These are phyloP conservation scores for Omphaloscelis lunosa DNA, from an alignment of 2,888 invertebrate species.

Conservation along the genomic window DNA sequence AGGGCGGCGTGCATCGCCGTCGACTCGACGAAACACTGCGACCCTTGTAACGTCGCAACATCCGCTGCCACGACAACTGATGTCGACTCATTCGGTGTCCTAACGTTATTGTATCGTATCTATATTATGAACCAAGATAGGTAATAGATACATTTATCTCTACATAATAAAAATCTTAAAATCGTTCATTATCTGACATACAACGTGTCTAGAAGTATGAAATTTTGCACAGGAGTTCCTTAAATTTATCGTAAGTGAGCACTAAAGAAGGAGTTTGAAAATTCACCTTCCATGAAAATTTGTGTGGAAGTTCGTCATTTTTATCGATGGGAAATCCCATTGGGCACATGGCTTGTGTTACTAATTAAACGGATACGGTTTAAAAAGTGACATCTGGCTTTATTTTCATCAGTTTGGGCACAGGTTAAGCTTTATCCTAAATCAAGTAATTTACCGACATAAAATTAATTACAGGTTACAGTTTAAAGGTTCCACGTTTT, in stretches of 20 bases:
- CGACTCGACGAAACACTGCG: slow-evolving; percentile 55
- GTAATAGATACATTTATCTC: neutral
- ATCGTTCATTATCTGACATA: neutral
- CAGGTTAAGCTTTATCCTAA: neutral
- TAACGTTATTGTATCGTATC: slow-evolving; percentile 14
- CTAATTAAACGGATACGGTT: neutral
- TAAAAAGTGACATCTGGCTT: neutral
- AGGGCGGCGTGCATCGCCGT: slow-evolving; percentile 64
- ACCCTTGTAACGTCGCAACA: slow-evolving; percentile 50
- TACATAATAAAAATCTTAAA: neutral
- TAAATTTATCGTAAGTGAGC: no score
- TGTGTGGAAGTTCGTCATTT: neutral
- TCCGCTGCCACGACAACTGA: slow-evolving; percentile 51
- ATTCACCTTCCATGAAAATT: neutral
- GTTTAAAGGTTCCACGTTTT: neutral
- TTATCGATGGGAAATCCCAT: neutral
- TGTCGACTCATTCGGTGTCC: slow-evolving; percentile 60
- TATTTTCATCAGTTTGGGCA: neutral
- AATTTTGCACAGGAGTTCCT: no score
- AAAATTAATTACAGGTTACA: neutral
- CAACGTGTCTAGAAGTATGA: neutral
- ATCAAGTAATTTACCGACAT: neutral
- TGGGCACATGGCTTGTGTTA: no score
- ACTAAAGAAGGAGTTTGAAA: no score
- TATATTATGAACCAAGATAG: slow-evolving; percentile 8